phyloP scores from a whole-genome alignment of 2,797 vertebrate genomes.

The Channallabes apus region DNA sequence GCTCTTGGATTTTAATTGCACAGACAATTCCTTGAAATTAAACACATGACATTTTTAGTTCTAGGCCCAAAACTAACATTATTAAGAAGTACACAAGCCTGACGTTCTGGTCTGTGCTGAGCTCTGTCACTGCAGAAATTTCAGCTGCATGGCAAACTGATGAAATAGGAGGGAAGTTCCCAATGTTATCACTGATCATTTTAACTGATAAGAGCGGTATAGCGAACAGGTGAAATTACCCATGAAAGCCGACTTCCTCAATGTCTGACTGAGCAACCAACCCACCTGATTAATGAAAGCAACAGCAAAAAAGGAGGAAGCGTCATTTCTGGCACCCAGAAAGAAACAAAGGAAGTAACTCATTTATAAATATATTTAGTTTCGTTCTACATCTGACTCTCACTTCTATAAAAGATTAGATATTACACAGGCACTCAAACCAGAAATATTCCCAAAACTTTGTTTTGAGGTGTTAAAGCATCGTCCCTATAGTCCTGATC shows the following conservation, averaged over 20 bases:
- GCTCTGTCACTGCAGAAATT: not conserved
- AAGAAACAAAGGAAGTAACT: constrained; percentile 35
- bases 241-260: constrained; percentile 29
- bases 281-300: constrained; percentile 26
- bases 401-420: not conserved
- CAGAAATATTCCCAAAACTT: not conserved
- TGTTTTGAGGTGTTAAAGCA: no score
- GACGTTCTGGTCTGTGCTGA: not conserved
- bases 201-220: constrained; percentile 25
- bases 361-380: not conserved
- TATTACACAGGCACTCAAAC: not conserved
- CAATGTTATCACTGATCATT: constrained; percentile 12
- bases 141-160: not conserved
- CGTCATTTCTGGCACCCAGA: constrained; percentile 1
- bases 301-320: constrained; percentile 23
- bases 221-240: constrained; percentile 36
- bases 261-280: not conserved
- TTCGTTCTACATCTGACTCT: not conserved
- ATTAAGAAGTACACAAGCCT: not conserved
- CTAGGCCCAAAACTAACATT: not conserved
- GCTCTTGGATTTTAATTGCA: not conserved
- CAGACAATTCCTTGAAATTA: not conserved
- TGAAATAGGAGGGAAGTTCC: constrained; percentile 19
- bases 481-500: no score
- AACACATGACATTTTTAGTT: not conserved